Conservation (phyloP, 2,113 vertebrate genomes). For the Nyctereutes procyonoides region DNA sequence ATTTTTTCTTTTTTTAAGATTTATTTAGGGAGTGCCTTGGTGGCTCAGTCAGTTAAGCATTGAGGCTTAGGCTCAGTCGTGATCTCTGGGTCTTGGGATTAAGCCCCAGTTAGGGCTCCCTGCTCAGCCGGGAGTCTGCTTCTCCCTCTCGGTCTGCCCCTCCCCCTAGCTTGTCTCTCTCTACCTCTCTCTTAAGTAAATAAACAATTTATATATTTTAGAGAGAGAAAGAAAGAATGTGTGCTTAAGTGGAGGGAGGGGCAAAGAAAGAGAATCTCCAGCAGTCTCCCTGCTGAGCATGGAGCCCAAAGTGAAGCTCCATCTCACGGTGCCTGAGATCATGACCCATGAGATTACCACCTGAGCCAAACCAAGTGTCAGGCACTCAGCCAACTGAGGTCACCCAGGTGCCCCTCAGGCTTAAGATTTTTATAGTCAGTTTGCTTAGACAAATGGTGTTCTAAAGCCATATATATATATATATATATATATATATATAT, state of each 20-base stretch:
- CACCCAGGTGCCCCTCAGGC: not conserved
- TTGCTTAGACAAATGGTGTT: not conserved
- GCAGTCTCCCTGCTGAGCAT: not conserved
- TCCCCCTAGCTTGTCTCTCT: too few species aligned
- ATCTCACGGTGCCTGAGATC: not conserved
- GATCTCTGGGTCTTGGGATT: too few species aligned
- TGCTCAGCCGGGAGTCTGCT: too few species aligned
- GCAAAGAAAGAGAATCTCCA: not conserved
- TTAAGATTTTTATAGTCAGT: not conserved
- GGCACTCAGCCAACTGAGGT: not conserved
- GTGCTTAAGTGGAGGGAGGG: not conserved
- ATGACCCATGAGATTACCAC: not conserved
- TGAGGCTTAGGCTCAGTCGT: too few species aligned
- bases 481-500: not conserved
- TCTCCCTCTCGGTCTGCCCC: too few species aligned
- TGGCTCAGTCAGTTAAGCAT: too few species aligned
- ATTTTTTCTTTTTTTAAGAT: not conserved
- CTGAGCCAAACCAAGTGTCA: not conserved
- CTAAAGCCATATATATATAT: not conserved
- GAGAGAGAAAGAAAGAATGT: too few species aligned
- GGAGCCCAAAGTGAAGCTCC: accelerated
- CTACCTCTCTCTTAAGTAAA: too few species aligned
- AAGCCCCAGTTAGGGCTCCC: too few species aligned
- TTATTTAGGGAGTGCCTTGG: not conserved
- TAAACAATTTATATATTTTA: not conserved